Conservation (phyloP, 1,140 invertebrate species). For the Trachelipus rathkii region DNA sequence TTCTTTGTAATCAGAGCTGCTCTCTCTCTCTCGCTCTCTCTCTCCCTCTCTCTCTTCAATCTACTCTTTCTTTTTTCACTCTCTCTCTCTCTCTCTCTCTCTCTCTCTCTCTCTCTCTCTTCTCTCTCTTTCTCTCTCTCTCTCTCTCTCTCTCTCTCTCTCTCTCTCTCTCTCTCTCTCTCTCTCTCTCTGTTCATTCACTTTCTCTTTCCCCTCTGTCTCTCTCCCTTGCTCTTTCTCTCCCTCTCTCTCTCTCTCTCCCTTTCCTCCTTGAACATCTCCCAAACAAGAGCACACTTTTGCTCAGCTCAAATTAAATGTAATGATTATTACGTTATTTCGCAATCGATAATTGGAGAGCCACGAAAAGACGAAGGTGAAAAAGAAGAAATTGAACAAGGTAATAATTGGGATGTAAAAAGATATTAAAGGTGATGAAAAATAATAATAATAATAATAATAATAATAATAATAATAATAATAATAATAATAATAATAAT, state of each 20-base stretch:
- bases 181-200: background rate
- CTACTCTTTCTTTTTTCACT: no score
- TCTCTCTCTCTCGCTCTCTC: background rate
- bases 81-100: background rate
- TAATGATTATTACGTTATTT: slow-evolving; percentile 1
- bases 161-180: background rate
- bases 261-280: no score
- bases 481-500: no score
- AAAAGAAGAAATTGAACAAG: background rate
- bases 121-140: background rate
- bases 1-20: no score
- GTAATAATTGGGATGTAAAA: background rate
- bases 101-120: background rate
- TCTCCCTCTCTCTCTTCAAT: background rate
- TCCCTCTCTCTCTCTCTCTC: background rate
- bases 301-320: background rate
- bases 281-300: background rate
- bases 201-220: slow-evolving; percentile 6
- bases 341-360: no score
- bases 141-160: background rate
- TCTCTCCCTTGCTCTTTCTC: slow-evolving; percentile 1
- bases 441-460: background rate
- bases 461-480: no score
- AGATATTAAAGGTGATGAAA: background rate
- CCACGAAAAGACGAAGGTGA: background rate